Base-by-base conservation (phyloP, 2,888 invertebrate genomes). In the Trisateles emortualis region DNA sequence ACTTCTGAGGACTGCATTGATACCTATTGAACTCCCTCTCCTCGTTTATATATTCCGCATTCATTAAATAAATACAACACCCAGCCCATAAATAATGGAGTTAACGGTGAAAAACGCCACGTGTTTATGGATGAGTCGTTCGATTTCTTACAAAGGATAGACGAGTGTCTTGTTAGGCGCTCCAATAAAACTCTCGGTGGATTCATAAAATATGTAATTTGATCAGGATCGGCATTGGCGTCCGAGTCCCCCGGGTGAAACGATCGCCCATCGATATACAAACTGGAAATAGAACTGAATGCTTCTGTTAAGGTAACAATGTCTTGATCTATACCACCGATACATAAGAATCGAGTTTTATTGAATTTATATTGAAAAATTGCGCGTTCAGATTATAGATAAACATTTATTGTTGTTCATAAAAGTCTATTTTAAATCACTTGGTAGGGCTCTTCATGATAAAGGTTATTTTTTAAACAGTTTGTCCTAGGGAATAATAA, bases 171-270 rank as follows among this genome's bases (percentile, higher is more conserved):
- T 77, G 73, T 73, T 78, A 80, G 74, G 66, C 47, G 68, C 48
- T 54, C 69, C 54, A 68, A 75, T 72, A 76, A 76, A 74, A 74
- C 66, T 70, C 74, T 69, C 76, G 52, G 67, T 64, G 68, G 76
- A 68, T 78, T 75, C 78, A 81, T 83, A 79, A 83, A 83, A 81
- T 79, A 82, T 80, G 80, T 82, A 83, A 83, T 81, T 80, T 79
- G 81, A 83, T 83, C 74, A 70, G 72, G 69, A 72, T 74, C 73
- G 67, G 76, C 70, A 74, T 64, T 63, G 68, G 72, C 73, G 66
- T 68, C 63, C 55, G 68, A 72, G 57, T 70, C 70, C 65, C 72
- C 5, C 6, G 74, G 64, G 75, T 44, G 42, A 58, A 55, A 63
- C 64, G 60, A 74, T 69, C 68, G 62, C 53, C 67, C 60, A 57